phyloP scores from a whole-genome alignment of 2,113 vertebrate species.

The Chascanopsetta lugubris region DNA sequence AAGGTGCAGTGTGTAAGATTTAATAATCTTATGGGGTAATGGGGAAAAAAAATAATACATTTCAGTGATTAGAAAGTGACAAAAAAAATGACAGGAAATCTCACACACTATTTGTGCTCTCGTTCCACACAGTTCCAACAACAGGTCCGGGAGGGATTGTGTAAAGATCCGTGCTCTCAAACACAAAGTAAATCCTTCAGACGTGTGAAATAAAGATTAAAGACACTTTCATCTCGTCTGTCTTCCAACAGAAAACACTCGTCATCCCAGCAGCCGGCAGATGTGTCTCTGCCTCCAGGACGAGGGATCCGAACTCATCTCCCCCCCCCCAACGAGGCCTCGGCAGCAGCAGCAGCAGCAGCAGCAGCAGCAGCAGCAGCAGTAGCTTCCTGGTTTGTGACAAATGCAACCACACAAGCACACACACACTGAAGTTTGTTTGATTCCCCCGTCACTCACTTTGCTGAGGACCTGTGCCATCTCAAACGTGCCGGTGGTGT shows the following conservation, averaged over 20 bases:
- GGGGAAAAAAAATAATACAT: too few relatives aligned
- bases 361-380: too few relatives aligned
- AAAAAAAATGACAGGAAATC: too few relatives aligned
- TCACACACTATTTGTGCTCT: too few relatives aligned
- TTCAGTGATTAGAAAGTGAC: too few relatives aligned
- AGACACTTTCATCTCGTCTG: neutral
- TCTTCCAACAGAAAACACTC: too few relatives aligned
- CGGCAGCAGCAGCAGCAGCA: too few relatives aligned
- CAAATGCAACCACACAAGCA: neutral
- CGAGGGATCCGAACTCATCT: neutral
- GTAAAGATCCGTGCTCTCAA: neutral
- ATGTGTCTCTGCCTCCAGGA: neutral
- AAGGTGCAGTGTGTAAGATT: too few relatives aligned
- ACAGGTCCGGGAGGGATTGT: neutral
- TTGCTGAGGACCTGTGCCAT: constrained; percentile 94
- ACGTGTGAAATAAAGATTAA: neutral
- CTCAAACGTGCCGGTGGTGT: constrained; percentile 98
- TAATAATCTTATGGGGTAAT: too few relatives aligned
- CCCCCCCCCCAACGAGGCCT: neutral
- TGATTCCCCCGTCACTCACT: constrained; percentile 75
- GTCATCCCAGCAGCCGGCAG: neutral
- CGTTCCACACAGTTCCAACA: too few relatives aligned
- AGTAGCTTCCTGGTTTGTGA: neutral
- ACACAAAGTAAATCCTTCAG: neutral
- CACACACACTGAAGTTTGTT: neutral